phyloP scores from a whole-genome alignment of 2,888 invertebrate species.

The Stenchaetothrips biformis region DNA sequence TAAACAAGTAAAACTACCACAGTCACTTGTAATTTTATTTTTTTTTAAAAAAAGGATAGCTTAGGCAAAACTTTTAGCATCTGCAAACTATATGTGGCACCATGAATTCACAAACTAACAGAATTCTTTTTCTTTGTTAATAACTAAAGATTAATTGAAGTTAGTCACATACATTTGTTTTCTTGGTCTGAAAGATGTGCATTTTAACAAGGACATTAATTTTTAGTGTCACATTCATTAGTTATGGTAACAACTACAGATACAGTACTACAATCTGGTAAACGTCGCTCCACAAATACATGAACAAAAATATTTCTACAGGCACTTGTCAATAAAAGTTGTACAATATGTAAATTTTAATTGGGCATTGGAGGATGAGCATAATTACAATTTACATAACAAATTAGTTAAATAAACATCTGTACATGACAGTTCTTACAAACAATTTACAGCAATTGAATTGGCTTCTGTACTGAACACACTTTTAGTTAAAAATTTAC shows the following conservation, averaged over 20 bases:
- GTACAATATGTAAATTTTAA: not conserved
- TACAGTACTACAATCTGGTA: too few relatives aligned
- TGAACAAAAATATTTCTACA: not conserved
- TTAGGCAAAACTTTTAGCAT: not conserved
- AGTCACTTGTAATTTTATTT: too few relatives aligned
- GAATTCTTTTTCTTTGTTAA: not conserved
- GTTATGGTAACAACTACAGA: too few relatives aligned
- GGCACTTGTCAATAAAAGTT: not conserved
- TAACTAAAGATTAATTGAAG: not conserved
- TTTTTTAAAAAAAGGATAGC: not conserved
- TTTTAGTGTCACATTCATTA: too few relatives aligned
- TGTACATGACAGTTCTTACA: not conserved
- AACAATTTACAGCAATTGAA: slow-evolving; percentile 12
- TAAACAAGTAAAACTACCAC: not conserved
- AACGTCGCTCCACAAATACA: too few relatives aligned
- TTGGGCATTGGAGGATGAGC: not conserved
- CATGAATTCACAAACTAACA: not conserved
- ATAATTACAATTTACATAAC: not conserved
- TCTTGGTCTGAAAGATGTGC: too few relatives aligned
- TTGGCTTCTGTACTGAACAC: not conserved
- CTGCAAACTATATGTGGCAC: not conserved
- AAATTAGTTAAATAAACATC: not conserved
- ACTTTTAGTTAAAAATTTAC: too few relatives aligned
- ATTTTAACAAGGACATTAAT: too few relatives aligned
- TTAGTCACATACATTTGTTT: not conserved